Evolutionary conservation across 2,113 vertebrate species (phyloP), one percentile per base, ranked within the genome.

Genomic region (Syrmaticus mikado): DNA sequence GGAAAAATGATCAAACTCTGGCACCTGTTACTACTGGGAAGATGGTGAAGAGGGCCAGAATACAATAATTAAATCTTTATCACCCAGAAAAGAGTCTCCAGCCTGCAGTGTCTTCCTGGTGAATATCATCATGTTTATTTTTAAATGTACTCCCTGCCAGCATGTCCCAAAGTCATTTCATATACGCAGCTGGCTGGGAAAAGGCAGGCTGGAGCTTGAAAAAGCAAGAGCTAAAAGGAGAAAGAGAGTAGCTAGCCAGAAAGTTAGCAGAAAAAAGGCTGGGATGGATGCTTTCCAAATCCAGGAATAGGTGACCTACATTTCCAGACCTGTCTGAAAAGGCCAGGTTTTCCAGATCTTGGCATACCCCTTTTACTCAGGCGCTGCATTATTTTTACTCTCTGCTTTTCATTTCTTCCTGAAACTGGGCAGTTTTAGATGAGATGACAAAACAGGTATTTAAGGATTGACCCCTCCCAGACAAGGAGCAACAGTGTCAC

Each of bases 41-140:
- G 36, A 78, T 2, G 6, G 65, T 57, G 88, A 72, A 46, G 81
- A 90, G 15, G 90, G n/a, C 71, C 79, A 89, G 82, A 50, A 45
- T 25, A 67, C 10, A 61, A 65, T 70, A 93, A 96, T 95, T 95
- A 94, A 95, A 91, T 92, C 85, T 93, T 95, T 94, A 92, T 90
- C 81, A 92, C 83, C 48, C 71, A 87, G 85, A 82, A 66, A 78
- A 65, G 61, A 83, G 32, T n/a, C 60, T 79, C 66, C 83, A 95
- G 67, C 89, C 68, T 92, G 65, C 1, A 6, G 67, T 74, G 77
- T 9, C 77, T 96, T 95, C 81, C 68, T 92, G 65, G 89, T 75
- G 95, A 90, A 91, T 66, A 93, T 90, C 79, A 89, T 74, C 61
- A 76, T 19, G 66, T 92, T 94, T 96, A 94, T 96, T 97, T 96